These are phyloP conservation scores for Chrysomela aeneicollis DNA, from an alignment of 2,888 invertebrate genomes.

Conservation along the genomic window DNA sequence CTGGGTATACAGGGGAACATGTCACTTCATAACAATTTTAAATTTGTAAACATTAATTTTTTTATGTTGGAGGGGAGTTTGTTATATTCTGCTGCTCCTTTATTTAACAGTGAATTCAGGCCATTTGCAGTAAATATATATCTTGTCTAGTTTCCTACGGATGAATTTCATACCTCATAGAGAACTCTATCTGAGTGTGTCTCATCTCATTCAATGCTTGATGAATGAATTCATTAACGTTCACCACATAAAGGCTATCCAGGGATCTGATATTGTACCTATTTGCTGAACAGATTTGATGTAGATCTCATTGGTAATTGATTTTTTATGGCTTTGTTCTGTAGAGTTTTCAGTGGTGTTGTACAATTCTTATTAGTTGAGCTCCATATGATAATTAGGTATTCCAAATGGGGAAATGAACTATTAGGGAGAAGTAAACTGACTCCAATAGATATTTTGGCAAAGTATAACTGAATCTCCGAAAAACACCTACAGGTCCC, in stretches of 20 bases:
- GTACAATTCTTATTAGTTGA: background rate
- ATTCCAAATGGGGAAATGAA: slow-evolving; percentile 6
- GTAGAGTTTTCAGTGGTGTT: slow-evolving; percentile 10
- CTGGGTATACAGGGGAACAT: slow-evolving; percentile 8
- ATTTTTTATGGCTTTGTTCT: slow-evolving; percentile 5
- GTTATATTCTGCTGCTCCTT: slow-evolving; percentile 14
- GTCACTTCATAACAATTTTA: slow-evolving; percentile 12
- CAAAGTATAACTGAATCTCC: slow-evolving; percentile 1
- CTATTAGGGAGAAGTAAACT: slow-evolving; percentile 2
- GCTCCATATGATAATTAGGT: background rate
- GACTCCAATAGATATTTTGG: slow-evolving; percentile 1
- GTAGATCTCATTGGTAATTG: background rate
- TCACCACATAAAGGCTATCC: slow-evolving; percentile 17
- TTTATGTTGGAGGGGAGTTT: slow-evolving; percentile 15
- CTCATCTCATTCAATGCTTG: slow-evolving; percentile 17
- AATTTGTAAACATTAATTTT: slow-evolving; percentile 14
- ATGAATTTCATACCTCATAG: slow-evolving; percentile 15
- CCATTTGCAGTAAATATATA: slow-evolving; percentile 13
- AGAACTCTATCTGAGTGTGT: slow-evolving; percentile 17
- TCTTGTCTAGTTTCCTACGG: slow-evolving; percentile 10
- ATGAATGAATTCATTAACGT: slow-evolving; percentile 16
- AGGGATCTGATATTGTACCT: slow-evolving; percentile 7
- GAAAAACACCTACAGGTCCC: background rate
- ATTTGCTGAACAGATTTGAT: background rate
- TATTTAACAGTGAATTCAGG: slow-evolving; percentile 11